Base-by-base conservation (phyloP, 1,140 invertebrate species). In the Oedothorax gibbosus region DNA sequence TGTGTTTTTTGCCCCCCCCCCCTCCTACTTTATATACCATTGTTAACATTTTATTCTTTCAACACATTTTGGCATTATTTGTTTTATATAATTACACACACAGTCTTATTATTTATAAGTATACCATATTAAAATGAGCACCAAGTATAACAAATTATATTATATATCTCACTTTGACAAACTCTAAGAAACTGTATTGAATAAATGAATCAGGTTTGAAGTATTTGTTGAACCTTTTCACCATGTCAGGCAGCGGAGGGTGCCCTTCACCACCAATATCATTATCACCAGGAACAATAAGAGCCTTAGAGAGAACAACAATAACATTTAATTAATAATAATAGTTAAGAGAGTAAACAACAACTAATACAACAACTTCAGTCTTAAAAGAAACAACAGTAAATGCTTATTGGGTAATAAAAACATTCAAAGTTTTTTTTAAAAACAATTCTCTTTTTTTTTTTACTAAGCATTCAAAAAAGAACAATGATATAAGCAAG, bases 271-370 rank as follows among this genome's bases (percentile, higher is more conserved):
- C 97, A 35, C 97, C 97, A 87, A 98, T 96, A 89, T 99, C 97
- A 91, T 98, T 98, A 89, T 99, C 97, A 20, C 97, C 97, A 57
- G 96, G 95, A 85, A 98, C 90, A 91, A 94, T 97, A 80, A 98
- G 92, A 90, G 93, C 93, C 96, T 96, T 92, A 85, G 21, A 66
- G 50, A 75, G 57, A 18, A 20, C 56, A 15, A 79, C 10, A 77
- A 66, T 12, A 8, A 14, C 0, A 64, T 53, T 56, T 8, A 79
- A 77, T 50, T 35, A 21, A 75, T 10, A 75, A 75, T 6, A 60
- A 75, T 2, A 20, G 18, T 71, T 51, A 53, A 71, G 49, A 66
- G 0, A 10, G 49, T 3, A 18, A 66, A 49, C 0, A 68, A 68
- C n/a, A 11, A 14, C 7, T 68, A 0, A 18, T 20, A 49, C 0